Conservation (phyloP, 2,113 vertebrate species). For the Spilogale gracilis region DNA sequence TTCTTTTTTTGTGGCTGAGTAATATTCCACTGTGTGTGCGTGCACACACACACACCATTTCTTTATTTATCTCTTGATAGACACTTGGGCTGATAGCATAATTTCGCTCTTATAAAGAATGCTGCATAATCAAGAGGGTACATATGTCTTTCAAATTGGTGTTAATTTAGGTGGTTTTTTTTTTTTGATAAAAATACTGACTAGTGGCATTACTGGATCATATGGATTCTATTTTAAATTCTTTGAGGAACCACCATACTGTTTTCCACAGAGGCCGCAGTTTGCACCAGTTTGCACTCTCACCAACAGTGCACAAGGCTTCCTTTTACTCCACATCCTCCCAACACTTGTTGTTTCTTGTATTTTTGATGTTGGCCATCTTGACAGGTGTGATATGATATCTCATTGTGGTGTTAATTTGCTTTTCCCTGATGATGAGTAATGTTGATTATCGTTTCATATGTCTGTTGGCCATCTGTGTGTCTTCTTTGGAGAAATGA, state of each 20-base stretch:
- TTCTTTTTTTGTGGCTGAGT: background rate
- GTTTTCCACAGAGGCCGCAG: too few species aligned
- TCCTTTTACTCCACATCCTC: too few species aligned
- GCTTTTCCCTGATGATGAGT: too few species aligned
- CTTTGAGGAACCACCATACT: background rate
- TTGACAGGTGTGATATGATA: too few species aligned
- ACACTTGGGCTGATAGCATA: background rate
- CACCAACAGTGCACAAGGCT: too few species aligned
- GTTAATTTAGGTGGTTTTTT: too few species aligned
- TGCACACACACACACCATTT: background rate
- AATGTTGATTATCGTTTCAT: too few species aligned
- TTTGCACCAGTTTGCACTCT: background rate
- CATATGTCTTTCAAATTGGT: background rate
- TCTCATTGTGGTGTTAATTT: too few species aligned
- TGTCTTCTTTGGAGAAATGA: too few species aligned
- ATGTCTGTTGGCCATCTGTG: too few species aligned
- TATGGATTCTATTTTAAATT: background rate
- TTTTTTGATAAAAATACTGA: background rate
- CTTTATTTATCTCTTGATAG: background rate
- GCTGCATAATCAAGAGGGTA: background rate
- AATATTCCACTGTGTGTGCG: background rate
- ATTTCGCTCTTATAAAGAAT: background rate
- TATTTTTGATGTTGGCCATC: too few species aligned
- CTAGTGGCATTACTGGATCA: background rate
- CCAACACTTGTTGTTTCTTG: too few species aligned